phyloP scores from a whole-genome alignment of 2,797 vertebrate genomes.

The Danio albolineatus region DNA sequence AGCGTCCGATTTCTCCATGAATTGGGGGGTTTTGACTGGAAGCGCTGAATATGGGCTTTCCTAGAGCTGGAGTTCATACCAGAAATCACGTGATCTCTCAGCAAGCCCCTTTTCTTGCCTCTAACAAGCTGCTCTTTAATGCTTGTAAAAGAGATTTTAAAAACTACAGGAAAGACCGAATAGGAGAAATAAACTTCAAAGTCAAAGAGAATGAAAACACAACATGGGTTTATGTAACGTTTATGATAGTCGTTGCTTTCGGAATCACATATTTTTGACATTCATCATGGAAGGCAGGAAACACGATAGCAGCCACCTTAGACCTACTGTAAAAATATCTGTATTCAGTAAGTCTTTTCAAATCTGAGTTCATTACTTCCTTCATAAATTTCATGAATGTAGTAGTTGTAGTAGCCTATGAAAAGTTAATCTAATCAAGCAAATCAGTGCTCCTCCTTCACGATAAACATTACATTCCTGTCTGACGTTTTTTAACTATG shows the following conservation, averaged over 20 bases:
- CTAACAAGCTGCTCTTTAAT: neutral
- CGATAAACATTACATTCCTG: neutral
- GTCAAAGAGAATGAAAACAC: too few relatives aligned
- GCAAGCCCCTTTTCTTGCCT: neutral
- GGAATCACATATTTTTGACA: neutral
- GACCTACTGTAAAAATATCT: neutral
- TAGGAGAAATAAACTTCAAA: neutral
- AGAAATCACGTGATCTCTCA: constrained; percentile 56
- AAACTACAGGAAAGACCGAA: neutral
- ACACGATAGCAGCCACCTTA: neutral
- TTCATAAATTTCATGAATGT: neutral
- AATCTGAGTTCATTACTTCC: neutral
- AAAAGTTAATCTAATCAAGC: neutral
- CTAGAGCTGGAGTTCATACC: constrained; percentile 8
- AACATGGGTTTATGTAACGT: neutral
- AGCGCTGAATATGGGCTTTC: too few relatives aligned
- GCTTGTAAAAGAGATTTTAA: neutral
- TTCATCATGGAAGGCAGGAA: neutral
- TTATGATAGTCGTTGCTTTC: neutral
- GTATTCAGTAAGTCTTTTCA: neutral
- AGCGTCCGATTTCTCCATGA: neutral
- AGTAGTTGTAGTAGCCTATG: too few relatives aligned
- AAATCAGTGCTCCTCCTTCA: neutral
- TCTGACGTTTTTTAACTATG: neutral
- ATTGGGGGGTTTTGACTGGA: neutral